Percentiles rank a stretch among this genome's conserved stretches.
These are phyloP conservation scores for Achatina immaculata DNA, from an alignment of 1,140 invertebrate genomes.

Conservation along the genomic window DNA sequence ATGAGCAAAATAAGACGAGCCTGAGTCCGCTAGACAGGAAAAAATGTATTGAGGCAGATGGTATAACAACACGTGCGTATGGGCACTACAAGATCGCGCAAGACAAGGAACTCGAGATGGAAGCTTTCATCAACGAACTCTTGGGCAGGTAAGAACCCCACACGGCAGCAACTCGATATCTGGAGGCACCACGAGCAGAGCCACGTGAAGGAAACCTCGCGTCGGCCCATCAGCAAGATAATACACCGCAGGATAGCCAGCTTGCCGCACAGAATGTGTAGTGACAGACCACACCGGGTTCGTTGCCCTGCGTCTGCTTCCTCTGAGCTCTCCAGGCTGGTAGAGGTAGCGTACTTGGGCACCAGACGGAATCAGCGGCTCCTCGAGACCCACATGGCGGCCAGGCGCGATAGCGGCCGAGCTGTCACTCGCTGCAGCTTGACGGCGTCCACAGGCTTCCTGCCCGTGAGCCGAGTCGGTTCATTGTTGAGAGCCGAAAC, in stretches of 20 bases:
- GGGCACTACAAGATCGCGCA: background rate
- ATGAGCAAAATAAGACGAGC: background rate
- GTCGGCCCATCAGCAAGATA: constrained; percentile 35
- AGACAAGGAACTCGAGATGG: background rate
- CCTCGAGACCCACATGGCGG: constrained; percentile 24
- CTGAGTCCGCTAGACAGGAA: background rate
- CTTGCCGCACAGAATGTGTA: constrained; percentile 13
- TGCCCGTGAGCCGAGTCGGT: constrained; percentile 36
- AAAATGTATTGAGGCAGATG: background rate
- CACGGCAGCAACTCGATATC: constrained; percentile 32
- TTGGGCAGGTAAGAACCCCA: background rate
- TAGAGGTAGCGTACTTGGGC: constrained; percentile 41
- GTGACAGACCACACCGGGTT: constrained; percentile 41
- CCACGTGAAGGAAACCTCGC: constrained; percentile 41
- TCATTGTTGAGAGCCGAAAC: constrained; percentile 39
- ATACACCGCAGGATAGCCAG: constrained; percentile 38
- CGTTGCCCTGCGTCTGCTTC: constrained; percentile 36
- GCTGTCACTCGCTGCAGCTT: constrained; percentile 20
- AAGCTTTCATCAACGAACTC: background rate
- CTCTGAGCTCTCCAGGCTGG: constrained; percentile 44
- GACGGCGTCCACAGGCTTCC: constrained; percentile 34
- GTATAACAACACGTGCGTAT: background rate
- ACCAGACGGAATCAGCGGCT: constrained; percentile 11
- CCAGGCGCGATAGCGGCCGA: constrained; percentile 5
- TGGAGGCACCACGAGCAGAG: constrained; percentile 37